These are phyloP conservation scores for Coelopa pilipes DNA, from an alignment of 2,888 invertebrate species.

Conservation along the genomic window DNA sequence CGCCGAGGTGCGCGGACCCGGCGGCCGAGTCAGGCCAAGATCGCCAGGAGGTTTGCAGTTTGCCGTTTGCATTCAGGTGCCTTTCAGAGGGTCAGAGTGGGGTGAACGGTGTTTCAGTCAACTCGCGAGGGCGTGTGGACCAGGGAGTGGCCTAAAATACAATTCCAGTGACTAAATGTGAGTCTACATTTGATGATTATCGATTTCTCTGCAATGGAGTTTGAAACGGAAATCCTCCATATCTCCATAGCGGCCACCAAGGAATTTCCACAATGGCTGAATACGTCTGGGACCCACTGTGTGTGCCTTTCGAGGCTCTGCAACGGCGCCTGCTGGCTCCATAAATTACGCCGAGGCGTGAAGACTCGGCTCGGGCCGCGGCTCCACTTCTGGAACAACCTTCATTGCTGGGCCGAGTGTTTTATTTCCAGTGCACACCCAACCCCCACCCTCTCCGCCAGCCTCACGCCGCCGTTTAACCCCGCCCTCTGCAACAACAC, in stretches of 20 bases:
- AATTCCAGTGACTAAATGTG: too few species aligned
- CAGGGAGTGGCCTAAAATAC: too few species aligned
- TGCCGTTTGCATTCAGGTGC: too few species aligned
- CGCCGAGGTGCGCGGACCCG: not conserved
- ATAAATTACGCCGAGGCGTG: conserved; percentile 28
- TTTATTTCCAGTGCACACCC: conserved; percentile 1
- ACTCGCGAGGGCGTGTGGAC: too few species aligned
- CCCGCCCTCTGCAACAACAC: not conserved
- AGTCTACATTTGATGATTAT: too few species aligned
- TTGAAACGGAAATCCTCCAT: not conserved
- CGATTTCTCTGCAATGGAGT: too few species aligned
- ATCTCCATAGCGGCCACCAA: not conserved
- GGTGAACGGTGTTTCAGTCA: too few species aligned
- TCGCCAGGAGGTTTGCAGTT: not conserved
- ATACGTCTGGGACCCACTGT: not conserved
- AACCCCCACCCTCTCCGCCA: conserved; percentile 48
- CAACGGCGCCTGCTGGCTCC: not conserved
- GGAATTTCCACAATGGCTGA: not conserved
- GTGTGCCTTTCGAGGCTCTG: not conserved
- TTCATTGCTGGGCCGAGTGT: conserved; percentile 18
- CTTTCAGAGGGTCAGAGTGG: too few species aligned
- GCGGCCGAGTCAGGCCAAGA: not conserved
- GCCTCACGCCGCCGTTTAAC: too few species aligned
- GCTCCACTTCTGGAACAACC: conserved; percentile 17
- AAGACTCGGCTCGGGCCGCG: conserved; percentile 20